Conservation (phyloP, 2,797 vertebrate species). For the Clarias platycephalus region DNA sequence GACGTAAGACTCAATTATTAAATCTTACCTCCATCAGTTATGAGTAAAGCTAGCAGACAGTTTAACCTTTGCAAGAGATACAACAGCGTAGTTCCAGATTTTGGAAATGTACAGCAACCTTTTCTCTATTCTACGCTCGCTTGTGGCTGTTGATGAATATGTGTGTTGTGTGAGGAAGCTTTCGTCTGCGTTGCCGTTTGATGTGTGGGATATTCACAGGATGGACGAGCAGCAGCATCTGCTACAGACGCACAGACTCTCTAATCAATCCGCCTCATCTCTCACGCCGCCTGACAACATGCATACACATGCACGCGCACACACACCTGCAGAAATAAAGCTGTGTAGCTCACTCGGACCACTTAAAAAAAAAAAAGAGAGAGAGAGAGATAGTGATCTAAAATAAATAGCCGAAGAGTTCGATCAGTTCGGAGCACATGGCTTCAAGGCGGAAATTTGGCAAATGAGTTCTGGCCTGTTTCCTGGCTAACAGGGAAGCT, state of each 20-base stretch:
- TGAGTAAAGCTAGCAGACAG: not conserved
- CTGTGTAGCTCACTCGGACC: not conserved
- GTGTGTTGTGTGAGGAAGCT: conserved; percentile 43
- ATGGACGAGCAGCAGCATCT: conserved; percentile 58
- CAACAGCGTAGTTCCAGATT: not conserved
- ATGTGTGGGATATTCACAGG: conserved; percentile 58
- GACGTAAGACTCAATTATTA: conserved; percentile 9
- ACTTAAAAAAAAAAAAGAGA: conserved; percentile 20
- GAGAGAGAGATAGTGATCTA: conserved; percentile 16
- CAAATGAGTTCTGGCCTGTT: conserved; percentile 14
- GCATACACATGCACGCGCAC: conserved; percentile 11
- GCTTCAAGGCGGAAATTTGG: conserved; percentile 21
- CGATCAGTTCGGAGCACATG: conserved; percentile 16
- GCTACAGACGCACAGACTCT: conserved; percentile 52
- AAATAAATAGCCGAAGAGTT: conserved; percentile 22
- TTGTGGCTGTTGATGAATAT: conserved; percentile 12
- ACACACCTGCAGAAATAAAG: not conserved
- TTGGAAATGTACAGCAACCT: not conserved
- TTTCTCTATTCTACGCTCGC: not conserved
- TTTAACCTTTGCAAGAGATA: not conserved
- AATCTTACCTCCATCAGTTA: not conserved
- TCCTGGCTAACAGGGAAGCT: not conserved
- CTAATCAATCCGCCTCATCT: conserved; percentile 53
- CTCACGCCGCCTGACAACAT: conserved; percentile 45
- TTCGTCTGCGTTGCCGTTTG: conserved; percentile 53